Evolutionary conservation across 1,140 invertebrate species (phyloP).

Genomic region (Fragariocoptes setiger): DNA sequence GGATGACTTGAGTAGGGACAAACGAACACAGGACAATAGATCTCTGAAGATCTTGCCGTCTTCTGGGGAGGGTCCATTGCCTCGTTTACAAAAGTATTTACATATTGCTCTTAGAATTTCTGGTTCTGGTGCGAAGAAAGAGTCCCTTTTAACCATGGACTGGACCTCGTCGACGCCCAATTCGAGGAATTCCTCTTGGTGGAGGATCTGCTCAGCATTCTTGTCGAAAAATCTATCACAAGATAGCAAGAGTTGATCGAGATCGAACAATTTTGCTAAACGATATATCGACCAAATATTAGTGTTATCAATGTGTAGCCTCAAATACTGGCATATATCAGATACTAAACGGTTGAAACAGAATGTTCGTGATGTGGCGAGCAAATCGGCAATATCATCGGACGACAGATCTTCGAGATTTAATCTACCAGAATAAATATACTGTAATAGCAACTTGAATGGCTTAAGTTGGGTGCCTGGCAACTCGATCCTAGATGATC

Average conservation of each 20-base stretch:
- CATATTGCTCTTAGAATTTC: neutral
- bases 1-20: neutral
- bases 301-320: neutral
- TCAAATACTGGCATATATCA: neutral
- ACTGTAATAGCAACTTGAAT: slow-evolving; percentile 61
- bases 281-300: neutral
- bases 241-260: neutral
- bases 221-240: neutral
- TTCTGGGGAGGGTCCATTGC: neutral
- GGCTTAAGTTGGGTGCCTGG: slow-evolving; percentile 49
- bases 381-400: neutral
- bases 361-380: neutral
- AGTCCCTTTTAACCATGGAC: slow-evolving; percentile 1
- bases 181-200: neutral
- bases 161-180: neutral
- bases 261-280: neutral
- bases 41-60: neutral
- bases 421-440: slow-evolving; percentile 75
- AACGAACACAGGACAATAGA: neutral
- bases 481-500: slow-evolving; percentile 43
- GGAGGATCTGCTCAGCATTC: slow-evolving; percentile 1
- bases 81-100: neutral
- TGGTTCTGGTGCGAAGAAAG: neutral
- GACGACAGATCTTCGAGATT: neutral
- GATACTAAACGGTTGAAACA: neutral